phyloP scores from a whole-genome alignment of 2,797 vertebrate species.

The Molossus alvarezi region DNA sequence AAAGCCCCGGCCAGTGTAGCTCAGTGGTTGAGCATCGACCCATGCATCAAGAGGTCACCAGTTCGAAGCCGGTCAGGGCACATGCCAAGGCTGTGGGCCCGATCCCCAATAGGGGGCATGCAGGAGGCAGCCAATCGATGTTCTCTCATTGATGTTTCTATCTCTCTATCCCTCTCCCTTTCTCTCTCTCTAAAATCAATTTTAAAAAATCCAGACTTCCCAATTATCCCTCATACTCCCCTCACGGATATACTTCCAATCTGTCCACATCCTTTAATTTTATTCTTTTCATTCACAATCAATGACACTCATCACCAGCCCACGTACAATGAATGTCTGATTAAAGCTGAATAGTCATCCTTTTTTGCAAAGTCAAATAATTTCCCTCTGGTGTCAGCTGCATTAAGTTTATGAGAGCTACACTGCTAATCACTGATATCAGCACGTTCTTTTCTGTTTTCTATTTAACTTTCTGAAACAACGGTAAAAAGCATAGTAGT shows the following conservation, averaged over 20 bases:
- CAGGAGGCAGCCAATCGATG: too few relatives aligned
- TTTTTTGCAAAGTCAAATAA: conserved; percentile 7
- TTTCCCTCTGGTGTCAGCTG: neutral
- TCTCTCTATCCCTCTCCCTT: too few relatives aligned
- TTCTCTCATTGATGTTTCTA: too few relatives aligned
- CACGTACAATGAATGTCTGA: neutral
- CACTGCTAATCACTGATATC: neutral
- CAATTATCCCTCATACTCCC: neutral
- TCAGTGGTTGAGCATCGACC: too few relatives aligned
- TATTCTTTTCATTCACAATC: conserved; percentile 13
- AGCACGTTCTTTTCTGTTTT: neutral
- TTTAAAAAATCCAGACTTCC: neutral
- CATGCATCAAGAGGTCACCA: too few relatives aligned
- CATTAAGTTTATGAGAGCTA: neutral
- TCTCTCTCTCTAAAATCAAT: too few relatives aligned
- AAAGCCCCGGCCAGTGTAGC: neutral
- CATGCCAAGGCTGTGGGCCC: too few relatives aligned
- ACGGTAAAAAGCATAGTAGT: neutral
- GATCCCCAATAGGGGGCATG: too few relatives aligned
- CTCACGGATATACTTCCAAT: neutral
- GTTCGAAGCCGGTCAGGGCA: too few relatives aligned
- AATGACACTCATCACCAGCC: neutral
- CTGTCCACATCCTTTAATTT: neutral
- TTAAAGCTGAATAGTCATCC: neutral
- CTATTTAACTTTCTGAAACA: conserved; percentile 26